phyloP scores from a whole-genome alignment of 2,113 vertebrate genomes.

The Lophura nycthemera region DNA sequence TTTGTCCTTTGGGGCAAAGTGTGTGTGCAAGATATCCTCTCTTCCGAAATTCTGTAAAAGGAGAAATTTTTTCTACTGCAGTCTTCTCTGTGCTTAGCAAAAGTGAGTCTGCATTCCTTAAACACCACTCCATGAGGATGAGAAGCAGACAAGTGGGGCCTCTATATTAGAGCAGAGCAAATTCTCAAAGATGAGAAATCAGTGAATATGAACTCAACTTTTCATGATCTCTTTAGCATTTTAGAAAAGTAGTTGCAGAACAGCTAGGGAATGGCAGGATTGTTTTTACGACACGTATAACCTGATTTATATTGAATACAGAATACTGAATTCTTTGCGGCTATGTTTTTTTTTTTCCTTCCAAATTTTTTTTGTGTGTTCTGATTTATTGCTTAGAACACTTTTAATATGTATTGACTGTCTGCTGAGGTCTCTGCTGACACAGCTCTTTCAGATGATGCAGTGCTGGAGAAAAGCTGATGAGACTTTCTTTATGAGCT shows the following conservation, averaged over 20 bases:
- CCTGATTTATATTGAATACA: not conserved
- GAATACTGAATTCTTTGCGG: not conserved
- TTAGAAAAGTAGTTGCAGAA: not conserved
- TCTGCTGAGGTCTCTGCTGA: slow-evolving; percentile 84
- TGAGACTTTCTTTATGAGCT: slow-evolving; percentile 90
- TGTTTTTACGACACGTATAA: not conserved
- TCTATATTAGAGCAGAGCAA: not conserved
- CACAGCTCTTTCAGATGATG: slow-evolving; percentile 82
- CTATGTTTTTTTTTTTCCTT: slow-evolving; percentile 37
- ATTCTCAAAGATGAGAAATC: not conserved
- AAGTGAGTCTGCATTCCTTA: not conserved
- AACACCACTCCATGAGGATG: not conserved
- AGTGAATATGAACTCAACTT: slow-evolving; percentile 3
- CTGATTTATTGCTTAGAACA: slow-evolving; percentile 79
- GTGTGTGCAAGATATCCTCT: not conserved
- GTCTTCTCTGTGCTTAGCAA: not conserved
- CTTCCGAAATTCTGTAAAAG: not conserved
- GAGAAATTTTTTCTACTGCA: not conserved
- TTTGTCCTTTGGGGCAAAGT: not conserved
- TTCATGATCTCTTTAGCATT: not conserved
- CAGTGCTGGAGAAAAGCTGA: slow-evolving; percentile 83
- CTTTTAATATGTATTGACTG: slow-evolving; percentile 91
- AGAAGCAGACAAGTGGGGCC: not conserved
- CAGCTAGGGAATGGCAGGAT: not conserved
- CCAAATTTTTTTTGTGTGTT: slow-evolving; percentile 52